These are phyloP conservation scores for Dryoscopus gambensis DNA, from an alignment of 2,113 vertebrate species.

Conservation along the genomic window DNA sequence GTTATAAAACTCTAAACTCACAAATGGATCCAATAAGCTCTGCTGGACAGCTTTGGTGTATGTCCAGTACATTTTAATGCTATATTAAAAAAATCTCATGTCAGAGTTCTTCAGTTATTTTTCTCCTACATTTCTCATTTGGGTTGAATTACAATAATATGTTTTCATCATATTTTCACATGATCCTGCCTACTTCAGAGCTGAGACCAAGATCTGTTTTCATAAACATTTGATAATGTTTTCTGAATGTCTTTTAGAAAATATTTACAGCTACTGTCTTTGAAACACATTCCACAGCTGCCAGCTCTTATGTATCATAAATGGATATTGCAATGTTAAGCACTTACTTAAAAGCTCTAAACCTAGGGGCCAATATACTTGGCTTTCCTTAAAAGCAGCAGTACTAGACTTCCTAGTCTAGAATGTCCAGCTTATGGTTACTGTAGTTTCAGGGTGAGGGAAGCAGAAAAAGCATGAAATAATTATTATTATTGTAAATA, in stretches of 20 bases:
- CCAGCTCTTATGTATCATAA: not conserved
- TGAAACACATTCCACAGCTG: not conserved
- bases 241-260: not conserved
- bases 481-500: not conserved
- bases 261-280: not conserved
- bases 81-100: not conserved
- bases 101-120: not conserved
- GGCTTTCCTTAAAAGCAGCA: not conserved
- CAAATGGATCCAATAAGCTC: not conserved
- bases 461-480: not conserved
- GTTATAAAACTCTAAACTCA: conserved; percentile 14
- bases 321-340: not conserved
- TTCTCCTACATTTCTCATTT: not conserved
- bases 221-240: not conserved
- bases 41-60: not conserved
- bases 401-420: not conserved
- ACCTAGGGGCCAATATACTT: not conserved
- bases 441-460: not conserved
- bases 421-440: not conserved
- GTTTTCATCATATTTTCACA: not conserved
- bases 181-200: not conserved
- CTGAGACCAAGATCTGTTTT: not conserved
- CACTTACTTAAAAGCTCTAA: not conserved
- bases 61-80: not conserved
- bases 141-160: not conserved